A percentile compares a stretch with the other conserved stretches of the same genome.
Conservation (phyloP, 2,113 vertebrate genomes). For the Amblyornis subalaris region DNA sequence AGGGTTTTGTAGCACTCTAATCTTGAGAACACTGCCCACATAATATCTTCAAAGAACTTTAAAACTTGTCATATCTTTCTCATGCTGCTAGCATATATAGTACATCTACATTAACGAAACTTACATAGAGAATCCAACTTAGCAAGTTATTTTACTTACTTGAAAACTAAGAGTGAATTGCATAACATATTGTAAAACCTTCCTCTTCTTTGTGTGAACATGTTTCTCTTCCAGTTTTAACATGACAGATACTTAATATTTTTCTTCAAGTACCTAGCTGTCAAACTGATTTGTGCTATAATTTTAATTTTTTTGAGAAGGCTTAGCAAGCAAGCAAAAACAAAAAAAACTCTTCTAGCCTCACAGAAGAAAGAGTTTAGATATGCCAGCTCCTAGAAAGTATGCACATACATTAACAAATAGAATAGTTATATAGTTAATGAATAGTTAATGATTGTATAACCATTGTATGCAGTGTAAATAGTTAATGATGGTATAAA, state of each 20-base stretch:
- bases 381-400: not conserved
- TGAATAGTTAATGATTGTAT: not conserved
- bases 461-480: not conserved
- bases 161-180: not conserved
- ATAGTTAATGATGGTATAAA: not conserved
- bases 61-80: not conserved
- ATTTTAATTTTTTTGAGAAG: not conserved
- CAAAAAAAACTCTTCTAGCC: accelerated
- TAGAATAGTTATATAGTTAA: not conserved
- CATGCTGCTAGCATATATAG: not conserved
- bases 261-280: not conserved
- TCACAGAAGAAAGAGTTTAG: not conserved
- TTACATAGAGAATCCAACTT: not conserved
- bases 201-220: not conserved
- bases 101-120: not conserved
- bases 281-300: not conserved
- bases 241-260: not conserved
- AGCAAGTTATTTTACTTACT: not conserved
- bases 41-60: not conserved
- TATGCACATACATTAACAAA: not conserved
- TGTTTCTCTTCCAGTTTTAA: not conserved
- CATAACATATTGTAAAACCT: not conserved
- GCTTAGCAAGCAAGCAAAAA: not conserved
- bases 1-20: not conserved
- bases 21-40: not conserved